phyloP scores from a whole-genome alignment of 1,140 invertebrate genomes.

The Callitettix versicolor region DNA sequence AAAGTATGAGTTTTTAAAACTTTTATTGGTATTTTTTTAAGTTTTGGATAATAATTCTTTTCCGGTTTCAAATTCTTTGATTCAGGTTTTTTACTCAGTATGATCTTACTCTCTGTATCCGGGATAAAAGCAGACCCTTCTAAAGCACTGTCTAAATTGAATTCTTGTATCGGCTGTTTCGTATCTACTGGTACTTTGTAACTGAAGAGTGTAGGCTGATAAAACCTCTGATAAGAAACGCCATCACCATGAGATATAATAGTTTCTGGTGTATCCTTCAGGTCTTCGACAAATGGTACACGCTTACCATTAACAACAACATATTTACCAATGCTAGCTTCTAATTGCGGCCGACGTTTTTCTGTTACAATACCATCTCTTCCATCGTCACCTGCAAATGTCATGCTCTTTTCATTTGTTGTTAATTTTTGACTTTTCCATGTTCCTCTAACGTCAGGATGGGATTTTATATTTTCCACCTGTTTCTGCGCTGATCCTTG shows the following conservation, averaged over 20 bases:
- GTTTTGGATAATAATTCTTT: too few relatives aligned
- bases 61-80: too few relatives aligned
- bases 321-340: slow-evolving; percentile 8
- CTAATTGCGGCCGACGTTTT: background rate
- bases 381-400: slow-evolving; percentile 8
- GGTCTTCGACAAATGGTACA: background rate
- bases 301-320: background rate
- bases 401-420: slow-evolving; percentile 12
- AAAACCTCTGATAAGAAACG: background rate
- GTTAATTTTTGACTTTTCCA: slow-evolving; percentile 13
- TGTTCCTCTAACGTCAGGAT: slow-evolving; percentile 5
- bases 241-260: background rate
- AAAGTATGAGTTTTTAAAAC: too few relatives aligned
- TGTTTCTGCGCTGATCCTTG: background rate
- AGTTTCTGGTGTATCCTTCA: background rate
- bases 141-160: background rate
- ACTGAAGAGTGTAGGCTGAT: background rate
- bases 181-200: background rate
- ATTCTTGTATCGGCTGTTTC: too few relatives aligned
- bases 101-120: too few relatives aligned
- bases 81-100: too few relatives aligned
- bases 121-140: background rate
- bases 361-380: slow-evolving; percentile 3
- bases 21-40: too few relatives aligned
- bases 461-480: slow-evolving; percentile 1